Evolutionary conservation across 2,113 vertebrate species (phyloP), one percentile per base, ranked within the genome.

Genomic region (Bubo blakistoni): DNA sequence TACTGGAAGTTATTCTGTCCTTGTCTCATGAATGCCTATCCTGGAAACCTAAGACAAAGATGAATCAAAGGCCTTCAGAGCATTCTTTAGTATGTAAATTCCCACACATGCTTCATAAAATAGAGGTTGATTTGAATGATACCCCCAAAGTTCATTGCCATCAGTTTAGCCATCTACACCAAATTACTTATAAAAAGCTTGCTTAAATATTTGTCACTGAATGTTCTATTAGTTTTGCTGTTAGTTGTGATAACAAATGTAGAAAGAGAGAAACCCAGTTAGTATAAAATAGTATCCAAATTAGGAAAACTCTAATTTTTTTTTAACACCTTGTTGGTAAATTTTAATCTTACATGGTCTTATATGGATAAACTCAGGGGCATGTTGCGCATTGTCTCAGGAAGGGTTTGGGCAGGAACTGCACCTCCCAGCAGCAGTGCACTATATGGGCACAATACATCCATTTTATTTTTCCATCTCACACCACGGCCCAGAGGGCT

Each of bases 401-500:
- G 57, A 46, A 70, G 40, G 36, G 29, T 55, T 82, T 40, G 46
- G 61, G 51, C 42, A 71, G 57, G 20, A 76, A 5, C 27, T 44
- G 46, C 26, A n/a, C 26, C 16, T 88, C 29, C 61, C 6, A 30
- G n/a, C 21, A 61, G 49, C 70, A 44, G 51, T 11, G 22, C 8
- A 6, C 16, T 47, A 0, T 15, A 26, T 38, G 55, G 40, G 27
- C 88, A 7, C 11, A 40, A 8, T 55, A 7, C 0, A 1, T 36
- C 62, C 2, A 9, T 2, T 58, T 59, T 34, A 6, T 65, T 74
- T 32, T 79, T 25, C 57, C 30, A 20, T 29, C 47, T 66, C 24
- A n/a, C 47, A 32, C 20, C 30, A 3, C 15, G 63, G 34, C 54
- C 58, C 49, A 58, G 47, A 49, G 38, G 11, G 24, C 38, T 90